Evolutionary conservation across 2,888 invertebrate species (phyloP).

Genomic region (Cantharis flavilabris): DNA sequence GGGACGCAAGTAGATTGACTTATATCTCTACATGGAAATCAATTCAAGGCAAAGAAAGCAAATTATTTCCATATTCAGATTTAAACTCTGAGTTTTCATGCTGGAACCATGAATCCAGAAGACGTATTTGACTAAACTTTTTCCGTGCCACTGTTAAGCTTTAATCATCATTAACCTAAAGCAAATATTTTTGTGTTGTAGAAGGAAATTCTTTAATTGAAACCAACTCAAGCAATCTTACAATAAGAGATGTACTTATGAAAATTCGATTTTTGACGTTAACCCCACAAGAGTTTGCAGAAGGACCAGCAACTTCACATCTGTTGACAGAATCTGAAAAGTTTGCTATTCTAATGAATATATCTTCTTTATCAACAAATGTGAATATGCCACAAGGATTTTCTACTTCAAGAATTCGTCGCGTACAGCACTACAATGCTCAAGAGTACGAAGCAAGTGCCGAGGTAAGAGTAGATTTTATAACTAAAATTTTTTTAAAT

Average conservation of each 20-base stretch:
- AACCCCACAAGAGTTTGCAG: constrained; percentile 81
- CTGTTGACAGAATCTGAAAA: constrained; percentile 77
- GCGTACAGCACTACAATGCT: constrained; percentile 9
- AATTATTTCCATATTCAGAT: too few relatives aligned
- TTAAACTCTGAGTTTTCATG: too few relatives aligned
- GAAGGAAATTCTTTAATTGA: constrained; percentile 37
- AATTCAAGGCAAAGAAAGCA: too few relatives aligned
- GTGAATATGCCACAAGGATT: constrained; percentile 77
- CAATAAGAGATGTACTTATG: constrained; percentile 69
- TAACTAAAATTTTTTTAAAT: not conserved
- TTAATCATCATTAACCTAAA: too few relatives aligned
- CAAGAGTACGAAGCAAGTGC: constrained; percentile 11
- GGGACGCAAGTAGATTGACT: too few relatives aligned
- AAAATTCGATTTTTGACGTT: constrained; percentile 81
- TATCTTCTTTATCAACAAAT: constrained; percentile 71
- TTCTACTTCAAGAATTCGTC: constrained; percentile 56
- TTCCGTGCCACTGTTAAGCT: too few relatives aligned
- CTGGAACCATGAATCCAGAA: too few relatives aligned
- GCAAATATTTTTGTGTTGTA: not conserved
- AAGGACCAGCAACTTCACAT: constrained; percentile 77
- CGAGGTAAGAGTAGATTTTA: constrained; percentile 1
- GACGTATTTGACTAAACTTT: too few relatives aligned
- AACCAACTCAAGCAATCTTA: constrained; percentile 43
- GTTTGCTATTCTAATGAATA: constrained; percentile 81
- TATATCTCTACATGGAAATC: too few relatives aligned